Evolutionary conservation across 1,140 invertebrate genomes (phyloP).

Genomic region (Neuroterus valhalla): DNA sequence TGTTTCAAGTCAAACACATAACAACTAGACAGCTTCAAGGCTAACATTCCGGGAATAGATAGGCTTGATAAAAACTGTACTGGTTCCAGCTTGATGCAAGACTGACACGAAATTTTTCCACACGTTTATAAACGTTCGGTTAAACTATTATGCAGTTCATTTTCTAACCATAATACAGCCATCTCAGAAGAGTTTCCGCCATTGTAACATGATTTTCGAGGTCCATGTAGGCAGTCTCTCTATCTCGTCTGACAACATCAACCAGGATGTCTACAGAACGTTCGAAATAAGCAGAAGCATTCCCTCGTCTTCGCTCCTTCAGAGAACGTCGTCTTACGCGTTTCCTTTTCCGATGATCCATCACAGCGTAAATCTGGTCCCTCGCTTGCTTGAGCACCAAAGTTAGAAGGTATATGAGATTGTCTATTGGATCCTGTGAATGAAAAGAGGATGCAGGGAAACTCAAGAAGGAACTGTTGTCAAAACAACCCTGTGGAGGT

Average conservation of each 20-base stretch:
- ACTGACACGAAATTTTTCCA: no score
- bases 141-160: no score
- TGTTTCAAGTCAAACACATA: no score
- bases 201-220: conserved; percentile 73
- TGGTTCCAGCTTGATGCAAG: no score
- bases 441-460: conserved; percentile 58
- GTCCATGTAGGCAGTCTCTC: conserved; percentile 73
- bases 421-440: conserved; percentile 73
- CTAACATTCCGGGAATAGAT: no score
- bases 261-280: conserved; percentile 77
- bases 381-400: conserved; percentile 80
- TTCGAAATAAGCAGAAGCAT: conserved; percentile 75
- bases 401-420: conserved; percentile 79
- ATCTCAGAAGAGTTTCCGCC: conserved; percentile 78
- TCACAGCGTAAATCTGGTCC: conserved; percentile 68
- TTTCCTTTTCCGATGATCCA: conserved; percentile 46
- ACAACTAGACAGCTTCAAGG: no score
- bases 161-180: conserved; percentile 75
- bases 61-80: no score
- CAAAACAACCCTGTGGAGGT: conserved; percentile 64
- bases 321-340: conserved; percentile 33
- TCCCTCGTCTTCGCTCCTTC: conserved; percentile 44
- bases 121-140: no score
- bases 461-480: conserved; percentile 70
- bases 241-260: conserved; percentile 77